These are phyloP conservation scores for Nymphalis c-album DNA, from an alignment of 2,888 invertebrate species.

Conservation along the genomic window DNA sequence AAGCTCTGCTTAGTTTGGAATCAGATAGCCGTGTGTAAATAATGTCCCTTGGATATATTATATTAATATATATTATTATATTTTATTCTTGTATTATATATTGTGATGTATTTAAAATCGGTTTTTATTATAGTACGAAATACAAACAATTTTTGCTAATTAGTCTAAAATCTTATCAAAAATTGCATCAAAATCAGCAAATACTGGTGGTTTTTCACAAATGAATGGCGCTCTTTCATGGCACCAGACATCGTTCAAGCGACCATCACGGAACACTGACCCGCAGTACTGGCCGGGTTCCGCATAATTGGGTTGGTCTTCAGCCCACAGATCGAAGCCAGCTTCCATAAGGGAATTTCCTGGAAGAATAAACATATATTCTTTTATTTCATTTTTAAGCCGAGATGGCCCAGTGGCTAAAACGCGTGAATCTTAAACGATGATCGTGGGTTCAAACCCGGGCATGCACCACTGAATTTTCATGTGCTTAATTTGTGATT, in stretches of 20 bases:
- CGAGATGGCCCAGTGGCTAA: no score
- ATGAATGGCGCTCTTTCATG: conserved; percentile 41
- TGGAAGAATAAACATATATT: conserved; percentile 10
- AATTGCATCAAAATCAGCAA: conserved; percentile 19
- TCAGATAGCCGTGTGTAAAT: no score
- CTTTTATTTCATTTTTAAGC: no score
- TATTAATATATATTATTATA: no score
- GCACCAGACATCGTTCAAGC: conserved; percentile 43
- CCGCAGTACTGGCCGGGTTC: conserved; percentile 40
- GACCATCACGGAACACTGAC: conserved; percentile 39
- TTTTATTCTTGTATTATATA: no score
- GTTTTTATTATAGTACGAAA: background rate
- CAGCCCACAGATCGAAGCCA: conserved; percentile 38
- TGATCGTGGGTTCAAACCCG: no score
- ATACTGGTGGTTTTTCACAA: conserved; percentile 44
- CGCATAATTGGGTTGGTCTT: conserved; percentile 40
- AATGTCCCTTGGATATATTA: no score
- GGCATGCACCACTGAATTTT: no score
- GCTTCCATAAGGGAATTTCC: conserved; percentile 35
- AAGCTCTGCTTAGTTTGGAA: no score
- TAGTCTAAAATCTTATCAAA: conserved; percentile 11
- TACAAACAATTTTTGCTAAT: background rate
- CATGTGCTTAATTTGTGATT: no score
- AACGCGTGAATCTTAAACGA: no score
- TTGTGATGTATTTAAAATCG: no score